phyloP scores from a whole-genome alignment of 2,888 invertebrate genomes.

The Unio delphinus region DNA sequence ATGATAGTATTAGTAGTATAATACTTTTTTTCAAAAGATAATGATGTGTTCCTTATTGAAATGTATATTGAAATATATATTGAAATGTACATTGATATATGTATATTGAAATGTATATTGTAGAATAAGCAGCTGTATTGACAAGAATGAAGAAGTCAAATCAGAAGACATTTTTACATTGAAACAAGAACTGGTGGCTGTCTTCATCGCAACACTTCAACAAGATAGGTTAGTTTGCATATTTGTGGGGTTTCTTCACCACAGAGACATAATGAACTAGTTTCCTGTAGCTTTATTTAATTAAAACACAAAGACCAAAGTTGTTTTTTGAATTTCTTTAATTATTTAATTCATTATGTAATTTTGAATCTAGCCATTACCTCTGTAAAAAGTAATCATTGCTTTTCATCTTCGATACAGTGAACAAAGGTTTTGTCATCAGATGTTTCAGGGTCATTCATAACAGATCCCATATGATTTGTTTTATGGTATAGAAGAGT shows the following conservation, averaged over 20 bases:
- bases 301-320: neutral
- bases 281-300: neutral
- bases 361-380: neutral
- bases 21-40: neutral
- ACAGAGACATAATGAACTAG: neutral
- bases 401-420: too few species aligned
- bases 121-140: constrained; percentile 45
- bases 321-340: neutral
- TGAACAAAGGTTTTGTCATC: too few species aligned
- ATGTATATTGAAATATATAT: neutral
- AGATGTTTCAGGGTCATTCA: too few species aligned
- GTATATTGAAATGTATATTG: neutral
- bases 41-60: neutral
- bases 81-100: neutral
- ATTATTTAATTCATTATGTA: neutral
- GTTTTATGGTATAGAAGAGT: too few species aligned
- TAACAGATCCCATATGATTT: too few species aligned
- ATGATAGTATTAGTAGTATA: constrained; percentile 7
- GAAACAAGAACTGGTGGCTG: constrained; percentile 56
- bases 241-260: neutral
- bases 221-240: constrained; percentile 56
- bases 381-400: too few species aligned
- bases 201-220: constrained; percentile 62
- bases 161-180: constrained; percentile 53
- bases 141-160: constrained; percentile 36